Base-by-base conservation (phyloP, 2,113 vertebrate genomes). In the Amazona guildingii region DNA sequence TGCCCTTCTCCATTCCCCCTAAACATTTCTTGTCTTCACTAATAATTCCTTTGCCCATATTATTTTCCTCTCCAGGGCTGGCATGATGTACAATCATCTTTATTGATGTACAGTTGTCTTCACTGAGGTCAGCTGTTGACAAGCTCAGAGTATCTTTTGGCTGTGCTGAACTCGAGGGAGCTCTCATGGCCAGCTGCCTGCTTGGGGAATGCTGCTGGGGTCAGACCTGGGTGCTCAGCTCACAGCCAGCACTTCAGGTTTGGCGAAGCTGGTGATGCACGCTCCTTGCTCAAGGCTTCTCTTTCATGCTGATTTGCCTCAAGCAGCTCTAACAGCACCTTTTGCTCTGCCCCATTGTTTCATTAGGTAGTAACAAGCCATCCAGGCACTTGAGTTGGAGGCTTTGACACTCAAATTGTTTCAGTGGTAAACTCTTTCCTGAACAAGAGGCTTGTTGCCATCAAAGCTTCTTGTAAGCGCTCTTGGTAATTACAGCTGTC, bases 401-500 rank as follows among this genome's bases (percentile, higher is more conserved):
- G 29, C 46, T n/a, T 63, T 69, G 75, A 61, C 44, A 17, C 66
- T 46, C 55, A 14, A 10, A 39, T 43, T 64, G 43, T 64, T 90
- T 73, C n/a, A 8, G 5, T 49, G 48, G 69, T 28, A 55, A 88
- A 61, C 59, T 44, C 31, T 20, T 48, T 73, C 74, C 61, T 77
- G 86, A n/a, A 49, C 69, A 35, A 84, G 61, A 74, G 61, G 54
- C 49, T 90, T 84, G 74, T 90, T 87, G 90, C 90, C 49, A 59
- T 90, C 68, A 68, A 90, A 84, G 74, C 37, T 57, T 28, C 90
- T 84, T 78, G 83, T 88, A 94, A 87, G 82, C 43, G 39, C 48
- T 35, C 75, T 69, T 43, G 48, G 79, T 94, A 95, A 94, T 94
- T 92, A 92, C 75, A 88, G 75, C 44, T 69, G 52, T 88, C 61